Evolutionary conservation across 1,140 invertebrate species (phyloP).

Genomic region (Monochamus saltuarius): DNA sequence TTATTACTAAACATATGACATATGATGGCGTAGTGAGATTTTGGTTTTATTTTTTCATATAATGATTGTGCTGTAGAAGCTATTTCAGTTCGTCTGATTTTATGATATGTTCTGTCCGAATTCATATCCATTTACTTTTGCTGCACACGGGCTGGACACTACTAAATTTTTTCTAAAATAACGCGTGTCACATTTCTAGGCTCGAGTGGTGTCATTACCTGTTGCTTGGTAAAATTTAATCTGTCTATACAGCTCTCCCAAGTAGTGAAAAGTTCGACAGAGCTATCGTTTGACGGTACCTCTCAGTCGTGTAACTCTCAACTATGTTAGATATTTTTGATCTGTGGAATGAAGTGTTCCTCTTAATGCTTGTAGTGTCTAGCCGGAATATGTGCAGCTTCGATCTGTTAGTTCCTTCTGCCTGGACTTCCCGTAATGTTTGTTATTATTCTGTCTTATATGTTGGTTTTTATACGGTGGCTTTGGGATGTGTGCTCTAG

Average conservation of each 20-base stretch:
- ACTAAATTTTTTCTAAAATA: not conserved
- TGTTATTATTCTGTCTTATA: constrained; percentile 21
- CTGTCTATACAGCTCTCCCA: too few relatives aligned
- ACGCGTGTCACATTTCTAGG: too few relatives aligned
- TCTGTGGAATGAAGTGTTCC: too few relatives aligned
- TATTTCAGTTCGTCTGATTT: constrained; percentile 40
- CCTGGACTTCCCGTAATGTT: constrained; percentile 36
- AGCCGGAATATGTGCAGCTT: constrained; percentile 22
- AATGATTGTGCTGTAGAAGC: constrained; percentile 48
- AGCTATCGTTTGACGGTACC: too few relatives aligned
- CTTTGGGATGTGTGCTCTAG: constrained; percentile 43
- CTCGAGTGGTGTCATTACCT: too few relatives aligned
- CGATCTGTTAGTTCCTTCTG: constrained; percentile 36
- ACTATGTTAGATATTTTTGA: too few relatives aligned
- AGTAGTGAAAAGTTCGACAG: too few relatives aligned
- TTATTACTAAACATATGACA: constrained; percentile 42
- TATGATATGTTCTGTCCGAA: constrained; percentile 40
- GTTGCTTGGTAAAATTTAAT: too few relatives aligned
- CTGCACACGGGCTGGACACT: constrained; percentile 8
- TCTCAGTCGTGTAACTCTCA: too few relatives aligned
- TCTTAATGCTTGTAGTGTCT: constrained; percentile 9
- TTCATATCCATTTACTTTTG: constrained; percentile 43
- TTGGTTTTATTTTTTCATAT: constrained; percentile 37
- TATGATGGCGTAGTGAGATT: constrained; percentile 47
- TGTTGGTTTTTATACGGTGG: constrained; percentile 41